Evolutionary conservation across 2,888 invertebrate genomes (phyloP).

Genomic region (Caenorhabditis sp.): DNA sequence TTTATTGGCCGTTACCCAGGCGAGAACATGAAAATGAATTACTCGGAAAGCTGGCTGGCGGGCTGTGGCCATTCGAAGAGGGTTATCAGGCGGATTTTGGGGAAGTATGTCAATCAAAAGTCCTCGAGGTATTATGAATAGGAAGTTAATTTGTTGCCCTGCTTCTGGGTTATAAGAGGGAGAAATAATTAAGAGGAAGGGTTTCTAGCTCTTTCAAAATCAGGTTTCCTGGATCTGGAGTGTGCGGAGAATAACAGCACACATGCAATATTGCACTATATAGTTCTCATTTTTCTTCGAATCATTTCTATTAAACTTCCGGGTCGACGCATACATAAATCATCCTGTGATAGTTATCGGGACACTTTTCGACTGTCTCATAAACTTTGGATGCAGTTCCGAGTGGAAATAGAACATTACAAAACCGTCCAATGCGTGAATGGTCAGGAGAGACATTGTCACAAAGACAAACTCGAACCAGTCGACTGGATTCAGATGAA

Average conservation of each 20-base stretch:
- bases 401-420: slow-evolving; percentile 29
- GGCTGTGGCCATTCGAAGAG: no score
- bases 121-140: not conserved
- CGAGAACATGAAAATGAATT: not conserved
- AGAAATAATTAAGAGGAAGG: no score
- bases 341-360: not conserved
- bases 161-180: no score
- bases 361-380: not conserved
- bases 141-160: not conserved
- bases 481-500: not conserved
- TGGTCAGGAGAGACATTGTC: slow-evolving; percentile 8
- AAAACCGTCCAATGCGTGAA: slow-evolving; percentile 28
- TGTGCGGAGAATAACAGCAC: no score
- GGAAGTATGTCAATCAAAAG: no score
- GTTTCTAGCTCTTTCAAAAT: no score
- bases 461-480: slow-evolving; percentile 32
- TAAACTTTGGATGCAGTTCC: slow-evolving; percentile 10
- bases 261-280: no score
- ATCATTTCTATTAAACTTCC: no score
- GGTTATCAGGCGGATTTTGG: not conserved
- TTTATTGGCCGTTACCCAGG: no score
- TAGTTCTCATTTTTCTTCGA: no score
- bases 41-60: not conserved
- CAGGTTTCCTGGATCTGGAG: no score
- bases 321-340: no score